A percentile compares a stretch with the other conserved stretches of the same genome.
Conservation (phyloP, 2,797 vertebrate genomes). For the Darevskia nairensis region DNA sequence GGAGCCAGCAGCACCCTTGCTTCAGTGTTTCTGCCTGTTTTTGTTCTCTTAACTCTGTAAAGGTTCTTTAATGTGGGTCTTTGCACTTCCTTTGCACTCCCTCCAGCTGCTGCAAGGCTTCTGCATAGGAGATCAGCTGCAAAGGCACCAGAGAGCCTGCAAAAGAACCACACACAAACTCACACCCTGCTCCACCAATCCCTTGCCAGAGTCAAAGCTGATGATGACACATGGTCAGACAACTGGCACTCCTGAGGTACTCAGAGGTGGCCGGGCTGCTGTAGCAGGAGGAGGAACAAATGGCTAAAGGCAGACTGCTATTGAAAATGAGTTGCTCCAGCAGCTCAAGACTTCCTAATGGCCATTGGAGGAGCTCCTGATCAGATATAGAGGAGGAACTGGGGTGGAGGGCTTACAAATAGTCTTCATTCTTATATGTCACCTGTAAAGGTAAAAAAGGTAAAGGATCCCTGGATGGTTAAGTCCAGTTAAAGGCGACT, state of each 20-base stretch:
- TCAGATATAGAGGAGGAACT: background rate
- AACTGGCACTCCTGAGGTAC: slow-evolving; percentile 30
- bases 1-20: background rate
- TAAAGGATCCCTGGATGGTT: too few species aligned
- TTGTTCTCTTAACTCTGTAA: background rate
- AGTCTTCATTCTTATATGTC: too few species aligned
- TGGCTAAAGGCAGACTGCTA: background rate
- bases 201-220: background rate
- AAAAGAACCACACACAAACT: slow-evolving; percentile 16
- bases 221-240: slow-evolving; percentile 50
- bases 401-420: too few species aligned
- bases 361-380: background rate
- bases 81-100: background rate
- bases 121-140: background rate
- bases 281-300: slow-evolving; percentile 47
- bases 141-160: background rate
- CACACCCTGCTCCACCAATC: background rate
- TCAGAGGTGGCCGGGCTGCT: background rate
- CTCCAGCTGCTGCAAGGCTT: slow-evolving; percentile 15
- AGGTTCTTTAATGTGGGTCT: background rate
- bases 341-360: background rate
- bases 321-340: background rate
- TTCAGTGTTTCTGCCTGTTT: background rate
- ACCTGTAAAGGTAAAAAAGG: too few species aligned
- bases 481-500: too few species aligned